Evolutionary conservation across 2,888 invertebrate species (phyloP), one percentile per base, ranked within the genome.

Genomic region (Acleris holmiana): DNA sequence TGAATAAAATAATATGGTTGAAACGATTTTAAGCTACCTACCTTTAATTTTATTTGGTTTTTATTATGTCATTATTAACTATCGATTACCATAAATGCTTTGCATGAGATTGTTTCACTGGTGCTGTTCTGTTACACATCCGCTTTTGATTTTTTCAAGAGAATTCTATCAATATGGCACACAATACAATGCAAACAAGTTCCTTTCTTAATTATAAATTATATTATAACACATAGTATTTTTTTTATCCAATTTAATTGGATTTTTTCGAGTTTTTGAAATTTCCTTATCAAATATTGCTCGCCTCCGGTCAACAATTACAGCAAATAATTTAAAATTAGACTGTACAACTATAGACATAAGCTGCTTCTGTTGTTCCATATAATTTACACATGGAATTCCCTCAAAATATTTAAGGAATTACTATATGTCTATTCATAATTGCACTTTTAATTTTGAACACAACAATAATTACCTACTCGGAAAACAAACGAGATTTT

Each of bases 381-480:
- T 44, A 49, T 46, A 40, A 51, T 46, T 47, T 55, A 69, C 66
- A 66, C 65, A 79, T 82, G 85, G 86, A 88, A 88, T 86, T 86
- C 85, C 85, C 85, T 77, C 72, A 78, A 78, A 80, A 83, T 81
- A 77, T 75, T 72, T 70, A 74, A 57, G 48, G 54, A 53, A 57
- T 53, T 63, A 29, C 58, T 48, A 54, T 48, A 35, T 73, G 73
- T 76, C 74, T 67, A 74, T 65, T 69, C 78, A 79, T 83, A 84
- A 86, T 84, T 83, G 86, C 89, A 88, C 88, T 86, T 88, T 85
- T 79, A 82, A 83, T 80, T 74, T 70, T 19, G 61, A 15, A 44
- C 6, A 44, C 17, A 2, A 13, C 13, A 13, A 44, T 17, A 7
- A 41, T 41, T n/a, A 41, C n/a, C 29, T 29, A 8, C 8, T 29